Conservation (phyloP, 37 sponge, comb jelly and placozoan species). For the Crambe crambe region DNA sequence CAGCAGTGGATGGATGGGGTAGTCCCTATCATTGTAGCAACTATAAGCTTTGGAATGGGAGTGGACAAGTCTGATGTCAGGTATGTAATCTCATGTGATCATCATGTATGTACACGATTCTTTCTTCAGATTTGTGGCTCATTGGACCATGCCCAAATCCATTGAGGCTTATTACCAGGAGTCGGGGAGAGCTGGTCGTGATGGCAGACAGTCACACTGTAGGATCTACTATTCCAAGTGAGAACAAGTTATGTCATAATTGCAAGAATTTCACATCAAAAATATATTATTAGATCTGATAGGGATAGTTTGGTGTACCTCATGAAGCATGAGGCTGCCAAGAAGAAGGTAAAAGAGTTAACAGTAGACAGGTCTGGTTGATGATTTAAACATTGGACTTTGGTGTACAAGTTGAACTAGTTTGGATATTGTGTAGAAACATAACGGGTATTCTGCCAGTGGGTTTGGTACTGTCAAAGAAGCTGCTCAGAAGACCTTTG, state of each 20-base stretch:
- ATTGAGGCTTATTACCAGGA: slow-evolving; percentile 97
- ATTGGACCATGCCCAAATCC: slow-evolving; percentile 95
- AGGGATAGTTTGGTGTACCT: slow-evolving; percentile 61
- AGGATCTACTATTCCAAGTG: slow-evolving; percentile 85
- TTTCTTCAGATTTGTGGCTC: slow-evolving; percentile 88
- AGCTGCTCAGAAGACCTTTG: slow-evolving; percentile 76
- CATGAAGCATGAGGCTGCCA: slow-evolving; percentile 70
- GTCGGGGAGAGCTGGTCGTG: slow-evolving; percentile 91
- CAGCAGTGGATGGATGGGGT: slow-evolving; percentile 86
- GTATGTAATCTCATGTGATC: too few relatives aligned
- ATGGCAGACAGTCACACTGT: slow-evolving; percentile 74
- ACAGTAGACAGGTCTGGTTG: too few relatives aligned
- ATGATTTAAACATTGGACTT: too few relatives aligned
- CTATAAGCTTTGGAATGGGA: slow-evolving; percentile 98
- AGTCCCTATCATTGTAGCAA: slow-evolving; percentile 89
- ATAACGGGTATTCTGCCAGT: background rate
- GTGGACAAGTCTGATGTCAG: slow-evolving; percentile 95
- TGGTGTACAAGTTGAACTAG: background rate
- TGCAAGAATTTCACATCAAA: background rate
- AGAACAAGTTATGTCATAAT: background rate
- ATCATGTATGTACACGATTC: background rate
- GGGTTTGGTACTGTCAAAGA: slow-evolving; percentile 40
- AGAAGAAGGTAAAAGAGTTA: slow-evolving; percentile 42
- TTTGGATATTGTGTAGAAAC: background rate
- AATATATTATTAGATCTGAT: too few relatives aligned